Evolutionary conservation across 2,797 vertebrate genomes (phyloP), one percentile per base, ranked within the genome.

Genomic region (Lepilemur ruficaudatus): DNA sequence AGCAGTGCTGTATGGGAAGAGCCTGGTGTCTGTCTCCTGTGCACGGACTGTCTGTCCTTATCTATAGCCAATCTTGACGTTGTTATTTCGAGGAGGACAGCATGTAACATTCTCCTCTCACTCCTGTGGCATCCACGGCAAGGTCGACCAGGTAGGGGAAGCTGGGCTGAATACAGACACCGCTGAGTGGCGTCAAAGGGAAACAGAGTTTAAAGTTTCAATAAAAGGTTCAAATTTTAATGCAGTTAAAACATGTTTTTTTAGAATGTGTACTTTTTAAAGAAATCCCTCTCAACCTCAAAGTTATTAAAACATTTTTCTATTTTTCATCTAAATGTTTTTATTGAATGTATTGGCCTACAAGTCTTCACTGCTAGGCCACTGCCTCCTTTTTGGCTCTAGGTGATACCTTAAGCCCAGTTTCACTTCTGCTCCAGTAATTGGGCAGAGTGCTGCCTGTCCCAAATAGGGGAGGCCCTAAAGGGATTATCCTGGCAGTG

Each of bases 181-280:
- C 20, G 11, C 5, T 43, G 7, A 4, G 2, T 6, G 12, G 20
- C 63, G 38, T 94, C 48, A 69, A 75, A 89, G 30, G 46, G 30
- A 65, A 94, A 78, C 7, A 25, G 32, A 88, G 28, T 76, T 52
- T 81, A 38, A 86, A 94, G 14, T 82, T 92, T 91, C 41, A 82
- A 63, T 83, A 15, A 72, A 82, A 85, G 15, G n/a, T 78, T 63
- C 75, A 43, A 61, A 91, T 80, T 73, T 91, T 84, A 63, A 55
- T 65, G 4, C 57, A 30, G 2, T 48, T 96, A 46, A 85, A 32
- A 67, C 67, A 80, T 55, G 32, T 28, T 1, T 1, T 70, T 94
- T 73, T 83, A 94, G 41, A 57, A 65, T 57, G 15, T 70, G 2
- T 67, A n/a, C 20, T 81, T 90, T 73, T 7, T 3, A 72, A 90